Conservation (phyloP, 2,888 invertebrate species). For the Tortricodes alternella region DNA sequence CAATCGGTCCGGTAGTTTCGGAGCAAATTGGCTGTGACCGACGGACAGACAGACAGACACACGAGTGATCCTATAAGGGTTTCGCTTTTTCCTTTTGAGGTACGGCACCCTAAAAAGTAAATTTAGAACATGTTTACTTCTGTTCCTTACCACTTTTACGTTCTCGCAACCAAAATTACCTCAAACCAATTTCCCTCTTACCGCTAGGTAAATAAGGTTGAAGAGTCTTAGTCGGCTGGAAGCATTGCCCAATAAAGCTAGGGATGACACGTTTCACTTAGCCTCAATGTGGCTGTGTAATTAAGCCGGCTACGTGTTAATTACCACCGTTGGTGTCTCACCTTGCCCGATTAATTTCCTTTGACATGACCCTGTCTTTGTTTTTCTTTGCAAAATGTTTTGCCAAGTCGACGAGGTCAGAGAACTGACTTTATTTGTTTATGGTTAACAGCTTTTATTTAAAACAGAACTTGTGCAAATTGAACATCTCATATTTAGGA, state of each 20-base stretch:
- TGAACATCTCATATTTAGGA: too few relatives aligned
- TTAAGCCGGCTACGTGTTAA: slow-evolving; percentile 72
- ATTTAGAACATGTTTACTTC: too few relatives aligned
- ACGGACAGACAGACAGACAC: too few relatives aligned
- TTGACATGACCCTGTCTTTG: slow-evolving; percentile 53
- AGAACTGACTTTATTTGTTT: too few relatives aligned
- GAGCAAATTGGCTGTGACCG: too few relatives aligned
- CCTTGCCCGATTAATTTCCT: slow-evolving; percentile 60
- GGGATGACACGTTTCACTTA: slow-evolving; percentile 72
- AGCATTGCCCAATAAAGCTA: slow-evolving; percentile 34
- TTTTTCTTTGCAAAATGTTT: slow-evolving; percentile 46
- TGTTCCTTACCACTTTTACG: not conserved
- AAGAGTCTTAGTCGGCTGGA: slow-evolving; percentile 11
- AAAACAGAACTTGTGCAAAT: too few relatives aligned
- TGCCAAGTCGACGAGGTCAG: not conserved
- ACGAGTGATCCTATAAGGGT: too few relatives aligned
- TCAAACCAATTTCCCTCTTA: slow-evolving; percentile 13
- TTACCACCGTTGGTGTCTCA: slow-evolving; percentile 55
- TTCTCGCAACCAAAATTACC: not conserved
- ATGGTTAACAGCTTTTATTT: too few relatives aligned
- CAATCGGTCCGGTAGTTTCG: too few relatives aligned
- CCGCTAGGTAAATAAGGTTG: slow-evolving; percentile 11
- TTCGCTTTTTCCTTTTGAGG: too few relatives aligned
- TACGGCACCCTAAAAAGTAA: too few relatives aligned
- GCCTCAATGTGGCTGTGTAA: slow-evolving; percentile 61